A percentile compares a stretch with the other conserved stretches of the same genome.
Conservation (phyloP, 2,888 invertebrate genomes). For the Lutraria lutraria region DNA sequence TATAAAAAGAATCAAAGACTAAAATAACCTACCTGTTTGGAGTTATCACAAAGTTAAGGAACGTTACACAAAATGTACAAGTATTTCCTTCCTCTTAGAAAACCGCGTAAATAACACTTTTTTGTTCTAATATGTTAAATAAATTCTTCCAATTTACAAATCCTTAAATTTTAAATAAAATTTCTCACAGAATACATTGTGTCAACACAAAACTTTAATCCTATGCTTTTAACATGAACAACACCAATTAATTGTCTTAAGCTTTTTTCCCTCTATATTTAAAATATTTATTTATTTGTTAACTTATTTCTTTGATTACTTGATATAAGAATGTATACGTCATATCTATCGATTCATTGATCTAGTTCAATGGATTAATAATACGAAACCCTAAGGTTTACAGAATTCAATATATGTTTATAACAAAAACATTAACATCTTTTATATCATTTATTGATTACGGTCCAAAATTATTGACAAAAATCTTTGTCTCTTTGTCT, state of each 20-base stretch:
- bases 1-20: too few species aligned
- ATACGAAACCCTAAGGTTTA: neutral
- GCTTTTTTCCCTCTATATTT: neutral
- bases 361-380: neutral
- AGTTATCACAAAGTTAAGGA: too few species aligned
- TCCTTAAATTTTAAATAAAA: neutral
- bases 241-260: neutral
- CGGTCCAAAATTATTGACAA: conserved; percentile 7
- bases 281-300: conserved; percentile 1
- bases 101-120: too few species aligned
- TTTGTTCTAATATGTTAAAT: neutral
- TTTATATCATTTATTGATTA: conserved; percentile 31
- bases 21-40: too few species aligned
- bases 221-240: neutral
- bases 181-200: neutral
- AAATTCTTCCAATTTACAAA: neutral
- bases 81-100: too few species aligned
- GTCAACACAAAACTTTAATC: neutral
- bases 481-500: conserved; percentile 21
- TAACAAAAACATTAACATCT: conserved; percentile 3
- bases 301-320: neutral
- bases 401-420: neutral
- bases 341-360: neutral
- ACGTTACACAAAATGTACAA: too few species aligned
- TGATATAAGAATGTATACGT: neutral